A percentile compares a stretch with the other conserved stretches of the same genome.
phyloP scores from a whole-genome alignment of 2,888 invertebrate species.

The Fabriciana adippe region DNA sequence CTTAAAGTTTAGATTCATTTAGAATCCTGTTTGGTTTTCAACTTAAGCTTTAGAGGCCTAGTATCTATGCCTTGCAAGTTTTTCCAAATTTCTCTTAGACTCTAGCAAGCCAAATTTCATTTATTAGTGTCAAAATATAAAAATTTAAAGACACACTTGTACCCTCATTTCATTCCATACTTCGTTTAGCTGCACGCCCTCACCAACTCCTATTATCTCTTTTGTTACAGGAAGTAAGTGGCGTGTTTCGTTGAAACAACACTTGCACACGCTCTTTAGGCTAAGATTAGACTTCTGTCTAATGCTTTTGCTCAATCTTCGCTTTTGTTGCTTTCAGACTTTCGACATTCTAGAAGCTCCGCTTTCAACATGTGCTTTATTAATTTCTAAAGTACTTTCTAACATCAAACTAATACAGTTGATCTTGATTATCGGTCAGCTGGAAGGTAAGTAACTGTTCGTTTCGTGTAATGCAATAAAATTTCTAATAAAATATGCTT shows the following conservation, averaged over 20 bases:
- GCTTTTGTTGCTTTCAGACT: conserved; percentile 73
- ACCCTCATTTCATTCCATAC: conserved; percentile 48
- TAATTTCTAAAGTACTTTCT: conserved; percentile 32
- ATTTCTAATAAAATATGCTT: conserved; percentile 27
- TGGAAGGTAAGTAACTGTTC: conserved; percentile 32
- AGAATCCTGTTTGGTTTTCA: conserved; percentile 68
- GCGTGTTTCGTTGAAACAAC: conserved; percentile 78
- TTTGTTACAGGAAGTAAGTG: conserved; percentile 84
- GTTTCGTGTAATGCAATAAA: conserved; percentile 20
- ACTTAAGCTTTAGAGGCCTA: conserved; percentile 72
- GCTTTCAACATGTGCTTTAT: conserved; percentile 38
- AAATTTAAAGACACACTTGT: conserved; percentile 42
- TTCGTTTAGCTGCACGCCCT: conserved; percentile 74
- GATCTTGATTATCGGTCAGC: conserved; percentile 34
- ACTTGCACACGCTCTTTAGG: conserved; percentile 75
- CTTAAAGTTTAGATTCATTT: conserved; percentile 52
- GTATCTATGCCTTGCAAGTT: conserved; percentile 67
- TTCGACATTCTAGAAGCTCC: conserved; percentile 41
- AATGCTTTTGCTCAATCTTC: conserved; percentile 70
- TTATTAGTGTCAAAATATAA: conserved; percentile 31
- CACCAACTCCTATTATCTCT: conserved; percentile 75
- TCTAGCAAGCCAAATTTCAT: conserved; percentile 28
- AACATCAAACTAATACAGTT: conserved; percentile 37
- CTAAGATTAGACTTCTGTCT: conserved; percentile 67
- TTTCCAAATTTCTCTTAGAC: conserved; percentile 48